phyloP scores from a whole-genome alignment of 2,888 invertebrate genomes.

The Pachliopta kotzebuea region DNA sequence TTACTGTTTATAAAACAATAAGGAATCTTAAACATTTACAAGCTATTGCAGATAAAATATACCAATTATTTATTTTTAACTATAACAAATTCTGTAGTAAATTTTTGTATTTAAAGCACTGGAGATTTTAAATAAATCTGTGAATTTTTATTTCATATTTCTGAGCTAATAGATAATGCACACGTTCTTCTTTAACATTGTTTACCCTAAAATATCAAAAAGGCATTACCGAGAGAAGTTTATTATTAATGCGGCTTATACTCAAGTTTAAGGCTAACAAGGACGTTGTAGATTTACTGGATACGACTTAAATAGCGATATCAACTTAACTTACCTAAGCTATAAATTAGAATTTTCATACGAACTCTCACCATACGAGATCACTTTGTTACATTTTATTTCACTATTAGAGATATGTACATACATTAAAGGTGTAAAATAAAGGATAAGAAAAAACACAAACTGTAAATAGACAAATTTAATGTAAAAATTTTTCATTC shows the following conservation, averaged over 20 bases:
- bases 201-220: background rate
- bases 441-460: constrained; percentile 44
- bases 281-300: background rate
- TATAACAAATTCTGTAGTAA: no score
- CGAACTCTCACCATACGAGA: background rate
- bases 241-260: background rate
- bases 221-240: background rate
- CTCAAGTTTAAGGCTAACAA: background rate
- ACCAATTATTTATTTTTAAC: no score
- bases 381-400: background rate
- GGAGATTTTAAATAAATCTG: no score
- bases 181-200: no score
- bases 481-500: constrained; percentile 78
- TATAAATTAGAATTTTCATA: background rate
- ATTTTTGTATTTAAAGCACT: no score
- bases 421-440: background rate
- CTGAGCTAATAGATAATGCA: no score
- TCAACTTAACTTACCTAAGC: background rate
- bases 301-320: background rate
- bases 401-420: background rate
- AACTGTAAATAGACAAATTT: constrained; percentile 75
- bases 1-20: no score
- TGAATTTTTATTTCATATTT: no score
- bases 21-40: no score
- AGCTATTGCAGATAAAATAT: no score